Conservation (phyloP, 2,888 invertebrate genomes). For the Glyphotaelius pellucidus region DNA sequence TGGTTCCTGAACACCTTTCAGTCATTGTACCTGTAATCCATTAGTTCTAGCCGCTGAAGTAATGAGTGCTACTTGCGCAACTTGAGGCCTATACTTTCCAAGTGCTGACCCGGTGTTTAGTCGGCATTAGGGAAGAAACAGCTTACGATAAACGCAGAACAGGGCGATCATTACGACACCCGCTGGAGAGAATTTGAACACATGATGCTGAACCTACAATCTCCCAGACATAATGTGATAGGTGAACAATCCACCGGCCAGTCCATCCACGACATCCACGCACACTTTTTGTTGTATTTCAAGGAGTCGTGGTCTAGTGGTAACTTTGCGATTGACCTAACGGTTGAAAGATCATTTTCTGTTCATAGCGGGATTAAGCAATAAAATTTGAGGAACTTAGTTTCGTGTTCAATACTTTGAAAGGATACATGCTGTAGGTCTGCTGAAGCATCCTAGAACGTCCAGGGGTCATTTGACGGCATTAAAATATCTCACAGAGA, state of each 20-base stretch:
- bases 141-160: constrained; percentile 24
- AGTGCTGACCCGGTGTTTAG: constrained; percentile 27
- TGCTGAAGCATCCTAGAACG: too few relatives aligned
- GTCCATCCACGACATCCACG: not conserved
- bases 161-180: constrained; percentile 27
- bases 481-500: too few relatives aligned
- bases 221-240: constrained; percentile 12
- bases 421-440: too few relatives aligned
- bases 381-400: not conserved
- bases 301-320: not conserved
- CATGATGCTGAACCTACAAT: not conserved
- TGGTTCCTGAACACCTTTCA: constrained; percentile 4
- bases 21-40: constrained; percentile 3
- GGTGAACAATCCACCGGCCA: not conserved
- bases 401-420: not conserved
- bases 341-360: not conserved
- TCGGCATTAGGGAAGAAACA: constrained; percentile 40
- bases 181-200: constrained; percentile 18
- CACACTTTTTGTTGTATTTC: not conserved
- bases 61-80: constrained; percentile 28
- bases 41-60: constrained; percentile 22
- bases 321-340: not conserved
- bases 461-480: too few relatives aligned
- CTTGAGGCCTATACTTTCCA: constrained; percentile 26
- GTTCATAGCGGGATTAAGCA: not conserved